Conservation (phyloP, 2,113 vertebrate genomes). For the Phyllostomus hastatus region DNA sequence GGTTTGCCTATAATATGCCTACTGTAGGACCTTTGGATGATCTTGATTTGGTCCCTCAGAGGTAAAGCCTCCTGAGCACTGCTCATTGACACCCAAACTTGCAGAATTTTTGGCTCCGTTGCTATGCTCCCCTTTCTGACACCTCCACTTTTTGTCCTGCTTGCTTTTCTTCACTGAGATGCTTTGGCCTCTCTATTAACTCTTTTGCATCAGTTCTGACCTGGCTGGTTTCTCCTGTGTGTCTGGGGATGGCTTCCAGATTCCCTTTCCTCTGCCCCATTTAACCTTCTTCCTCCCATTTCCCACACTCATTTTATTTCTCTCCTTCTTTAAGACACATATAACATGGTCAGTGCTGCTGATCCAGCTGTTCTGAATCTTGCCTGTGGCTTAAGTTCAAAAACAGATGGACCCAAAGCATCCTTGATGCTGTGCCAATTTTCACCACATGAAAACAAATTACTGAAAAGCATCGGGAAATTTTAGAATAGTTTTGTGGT, state of each 20-base stretch:
- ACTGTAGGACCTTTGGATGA: neutral
- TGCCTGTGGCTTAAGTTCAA: conserved; percentile 45
- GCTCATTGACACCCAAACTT: neutral
- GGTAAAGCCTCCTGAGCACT: fast-evolving
- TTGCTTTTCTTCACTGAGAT: neutral
- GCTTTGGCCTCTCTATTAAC: neutral
- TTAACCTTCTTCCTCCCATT: neutral
- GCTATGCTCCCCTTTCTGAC: neutral
- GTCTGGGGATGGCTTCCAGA: neutral
- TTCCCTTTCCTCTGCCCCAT: neutral
- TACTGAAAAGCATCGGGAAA: conserved; percentile 66
- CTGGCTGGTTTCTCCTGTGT: neutral
- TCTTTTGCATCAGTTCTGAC: neutral
- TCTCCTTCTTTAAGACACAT: conserved; percentile 30
- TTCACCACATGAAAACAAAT: conserved; percentile 60
- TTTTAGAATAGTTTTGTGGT: conserved; percentile 25
- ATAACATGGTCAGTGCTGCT: conserved; percentile 17
- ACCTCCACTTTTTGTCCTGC: neutral
- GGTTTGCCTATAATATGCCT: neutral
- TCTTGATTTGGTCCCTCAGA: neutral
- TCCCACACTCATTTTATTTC: conserved; percentile 31
- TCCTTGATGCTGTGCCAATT: conserved; percentile 12
- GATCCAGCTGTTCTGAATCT: conserved; percentile 66
- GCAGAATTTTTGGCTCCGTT: neutral
- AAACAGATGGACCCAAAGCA: conserved; percentile 55